Conservation (phyloP, 1,140 invertebrate species). For the Neuroterus valhalla region DNA sequence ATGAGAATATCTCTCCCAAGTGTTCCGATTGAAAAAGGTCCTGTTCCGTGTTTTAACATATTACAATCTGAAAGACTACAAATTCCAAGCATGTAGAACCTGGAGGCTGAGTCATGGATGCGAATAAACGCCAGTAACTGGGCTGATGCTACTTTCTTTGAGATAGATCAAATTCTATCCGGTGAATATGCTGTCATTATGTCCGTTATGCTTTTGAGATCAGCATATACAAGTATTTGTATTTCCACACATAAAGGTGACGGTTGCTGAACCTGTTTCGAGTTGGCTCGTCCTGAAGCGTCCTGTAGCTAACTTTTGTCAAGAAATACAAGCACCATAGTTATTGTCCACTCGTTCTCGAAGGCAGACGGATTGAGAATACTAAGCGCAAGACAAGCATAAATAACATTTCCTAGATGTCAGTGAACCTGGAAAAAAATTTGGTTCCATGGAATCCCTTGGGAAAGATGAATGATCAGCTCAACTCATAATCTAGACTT, state of each 20-base stretch:
- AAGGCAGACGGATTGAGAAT: slow-evolving; percentile 20
- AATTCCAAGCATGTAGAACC: not conserved
- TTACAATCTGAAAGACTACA: too few relatives aligned
- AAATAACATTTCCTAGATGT: not conserved
- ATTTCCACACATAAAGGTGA: slow-evolving; percentile 42
- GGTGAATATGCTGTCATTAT: not conserved
- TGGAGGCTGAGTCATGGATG: not conserved
- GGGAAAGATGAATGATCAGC: not conserved
- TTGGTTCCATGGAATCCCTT: not conserved
- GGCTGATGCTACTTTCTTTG: not conserved
- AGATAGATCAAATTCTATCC: slow-evolving; percentile 14
- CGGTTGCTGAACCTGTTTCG: slow-evolving; percentile 55
- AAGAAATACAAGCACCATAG: slow-evolving; percentile 46
- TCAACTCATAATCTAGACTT: not conserved
- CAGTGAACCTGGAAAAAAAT: not conserved
- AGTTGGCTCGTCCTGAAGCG: slow-evolving; percentile 43
- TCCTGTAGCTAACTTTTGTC: slow-evolving; percentile 42
- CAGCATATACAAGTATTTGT: slow-evolving; percentile 31
- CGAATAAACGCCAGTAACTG: not conserved
- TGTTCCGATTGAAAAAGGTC: too few relatives aligned
- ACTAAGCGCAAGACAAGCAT: not conserved
- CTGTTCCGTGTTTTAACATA: too few relatives aligned
- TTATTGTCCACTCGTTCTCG: slow-evolving; percentile 38
- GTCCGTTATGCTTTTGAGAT: not conserved
- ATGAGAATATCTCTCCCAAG: too few relatives aligned